These are phyloP conservation scores for Nerophis lumbriciformis DNA, from an alignment of 2,113 vertebrate genomes.

Conservation along the genomic window DNA sequence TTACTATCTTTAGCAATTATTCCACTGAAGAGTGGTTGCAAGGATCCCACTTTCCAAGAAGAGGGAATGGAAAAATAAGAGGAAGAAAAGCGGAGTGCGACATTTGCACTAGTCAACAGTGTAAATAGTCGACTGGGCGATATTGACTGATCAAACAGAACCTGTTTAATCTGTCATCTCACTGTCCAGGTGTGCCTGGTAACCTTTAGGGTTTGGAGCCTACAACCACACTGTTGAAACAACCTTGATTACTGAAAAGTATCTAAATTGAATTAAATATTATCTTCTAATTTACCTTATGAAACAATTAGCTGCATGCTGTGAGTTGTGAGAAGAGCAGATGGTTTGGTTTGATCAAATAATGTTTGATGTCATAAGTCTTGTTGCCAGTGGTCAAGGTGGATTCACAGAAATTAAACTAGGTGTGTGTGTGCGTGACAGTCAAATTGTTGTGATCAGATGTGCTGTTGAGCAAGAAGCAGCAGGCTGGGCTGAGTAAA, in stretches of 20 bases:
- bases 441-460: too few relatives aligned
- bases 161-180: neutral
- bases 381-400: neutral
- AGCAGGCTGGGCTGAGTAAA: too few relatives aligned
- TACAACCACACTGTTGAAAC: too few relatives aligned
- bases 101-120: neutral
- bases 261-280: too few relatives aligned
- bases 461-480: too few relatives aligned
- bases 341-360: too few relatives aligned
- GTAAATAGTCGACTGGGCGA: neutral
- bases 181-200: too few relatives aligned
- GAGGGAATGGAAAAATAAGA: neutral
- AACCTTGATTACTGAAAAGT: too few relatives aligned
- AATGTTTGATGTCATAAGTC: neutral
- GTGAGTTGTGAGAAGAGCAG: too few relatives aligned
- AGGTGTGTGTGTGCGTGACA: neutral
- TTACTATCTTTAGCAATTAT: conserved; percentile 5
- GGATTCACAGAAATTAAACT: neutral
- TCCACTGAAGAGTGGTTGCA: neutral
- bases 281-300: too few relatives aligned
- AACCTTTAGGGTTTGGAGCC: too few relatives aligned
- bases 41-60: neutral
- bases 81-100: neutral
- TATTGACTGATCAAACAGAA: neutral
- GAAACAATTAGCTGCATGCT: too few relatives aligned